These are phyloP conservation scores for Coilia nasus DNA, from an alignment of 2,797 vertebrate species.

Conservation along the genomic window DNA sequence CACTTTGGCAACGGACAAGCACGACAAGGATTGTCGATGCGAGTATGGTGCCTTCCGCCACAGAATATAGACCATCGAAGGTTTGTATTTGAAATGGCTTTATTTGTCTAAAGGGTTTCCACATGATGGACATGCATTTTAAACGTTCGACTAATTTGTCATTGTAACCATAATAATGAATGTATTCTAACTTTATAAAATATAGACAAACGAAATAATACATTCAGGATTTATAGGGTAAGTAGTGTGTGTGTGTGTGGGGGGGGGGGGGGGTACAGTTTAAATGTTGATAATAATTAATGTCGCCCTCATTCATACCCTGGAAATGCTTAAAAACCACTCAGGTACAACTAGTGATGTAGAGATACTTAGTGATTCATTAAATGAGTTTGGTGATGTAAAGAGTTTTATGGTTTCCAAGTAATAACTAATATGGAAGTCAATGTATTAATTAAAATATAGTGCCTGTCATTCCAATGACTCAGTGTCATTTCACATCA, in stretches of 20 bases:
- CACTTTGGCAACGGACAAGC: constrained; percentile 68
- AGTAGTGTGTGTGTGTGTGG: no score
- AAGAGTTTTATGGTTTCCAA: no score
- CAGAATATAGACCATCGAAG: constrained; percentile 68
- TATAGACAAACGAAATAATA: not conserved
- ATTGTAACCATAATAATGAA: not conserved
- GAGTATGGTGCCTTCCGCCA: constrained; percentile 66
- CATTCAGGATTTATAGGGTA: no score
- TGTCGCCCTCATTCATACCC: not conserved
- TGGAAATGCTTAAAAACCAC: not conserved
- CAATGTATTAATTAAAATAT: not conserved
- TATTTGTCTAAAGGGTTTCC: not conserved
- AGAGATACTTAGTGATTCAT: no score
- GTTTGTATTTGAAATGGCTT: not conserved
- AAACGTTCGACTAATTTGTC: not conserved
- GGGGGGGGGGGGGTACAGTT: no score
- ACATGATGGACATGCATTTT: not conserved
- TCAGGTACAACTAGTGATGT: not conserved
- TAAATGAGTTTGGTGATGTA: not conserved
- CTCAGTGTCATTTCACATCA: not conserved
- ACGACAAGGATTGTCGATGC: constrained; percentile 51
- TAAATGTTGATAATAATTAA: not conserved
- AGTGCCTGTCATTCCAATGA: not conserved
- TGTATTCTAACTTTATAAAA: no score
- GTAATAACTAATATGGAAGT: no score